phyloP scores from a whole-genome alignment of 2,113 vertebrate genomes.

The Embiotoca jacksoni region DNA sequence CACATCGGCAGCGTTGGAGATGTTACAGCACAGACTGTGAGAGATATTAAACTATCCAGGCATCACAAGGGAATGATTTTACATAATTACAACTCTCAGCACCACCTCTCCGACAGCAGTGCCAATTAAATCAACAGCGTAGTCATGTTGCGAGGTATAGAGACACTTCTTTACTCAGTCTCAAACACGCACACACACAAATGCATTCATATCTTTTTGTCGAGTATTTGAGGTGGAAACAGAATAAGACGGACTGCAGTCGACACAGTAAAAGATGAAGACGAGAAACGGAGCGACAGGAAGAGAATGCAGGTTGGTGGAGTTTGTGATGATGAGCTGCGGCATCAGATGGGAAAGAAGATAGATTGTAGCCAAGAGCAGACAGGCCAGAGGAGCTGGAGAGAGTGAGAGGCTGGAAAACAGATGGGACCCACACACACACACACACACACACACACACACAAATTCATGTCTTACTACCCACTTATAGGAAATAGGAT shows the following conservation, averaged over 20 bases:
- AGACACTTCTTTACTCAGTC: no score
- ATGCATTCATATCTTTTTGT: no score
- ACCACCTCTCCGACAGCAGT: slow-evolving; percentile 35
- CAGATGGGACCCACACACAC: slow-evolving; percentile 57
- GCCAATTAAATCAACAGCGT: slow-evolving; percentile 39
- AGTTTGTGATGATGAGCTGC: slow-evolving; percentile 31
- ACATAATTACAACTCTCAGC: slow-evolving; percentile 43
- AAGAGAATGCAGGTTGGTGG: slow-evolving; percentile 8
- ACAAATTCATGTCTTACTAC: neutral
- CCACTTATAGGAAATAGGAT: slow-evolving; percentile 15
- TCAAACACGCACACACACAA: neutral
- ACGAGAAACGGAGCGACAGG: neutral
- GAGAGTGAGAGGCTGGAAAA: slow-evolving; percentile 46
- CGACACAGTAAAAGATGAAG: neutral
- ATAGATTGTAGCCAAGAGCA: slow-evolving; percentile 48
- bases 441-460: slow-evolving; percentile 24
- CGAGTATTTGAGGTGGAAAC: neutral
- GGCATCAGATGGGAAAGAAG: slow-evolving; percentile 51
- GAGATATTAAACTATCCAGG: slow-evolving; percentile 26
- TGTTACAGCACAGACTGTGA: neutral
- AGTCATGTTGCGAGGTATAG: neutral
- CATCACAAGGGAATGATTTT: slow-evolving; percentile 26
- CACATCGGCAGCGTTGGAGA: neutral
- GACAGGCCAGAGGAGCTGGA: slow-evolving; percentile 23
- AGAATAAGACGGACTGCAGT: neutral